These are phyloP conservation scores for Scylla paramamosain DNA, from an alignment of 1,140 invertebrate species.

Conservation along the genomic window DNA sequence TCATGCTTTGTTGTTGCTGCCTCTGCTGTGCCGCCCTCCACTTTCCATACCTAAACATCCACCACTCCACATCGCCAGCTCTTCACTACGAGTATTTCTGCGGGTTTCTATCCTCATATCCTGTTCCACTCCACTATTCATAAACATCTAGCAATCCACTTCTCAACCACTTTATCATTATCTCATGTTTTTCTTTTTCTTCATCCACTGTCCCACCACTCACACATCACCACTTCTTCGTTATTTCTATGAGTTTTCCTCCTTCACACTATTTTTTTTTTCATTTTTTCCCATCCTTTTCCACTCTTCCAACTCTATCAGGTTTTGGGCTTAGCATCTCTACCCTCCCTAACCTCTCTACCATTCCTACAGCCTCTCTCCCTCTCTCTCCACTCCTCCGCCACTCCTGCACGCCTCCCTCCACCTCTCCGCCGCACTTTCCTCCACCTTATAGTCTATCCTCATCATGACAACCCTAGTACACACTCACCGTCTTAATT, in stretches of 20 bases:
- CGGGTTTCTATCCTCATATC: background rate
- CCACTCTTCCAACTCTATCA: too few species aligned
- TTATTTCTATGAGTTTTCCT: too few species aligned
- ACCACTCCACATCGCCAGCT: background rate
- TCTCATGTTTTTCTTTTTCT: too few species aligned
- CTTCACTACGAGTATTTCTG: too few species aligned
- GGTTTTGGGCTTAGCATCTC: too few species aligned
- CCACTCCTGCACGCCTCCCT: background rate
- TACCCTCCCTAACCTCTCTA: too few species aligned
- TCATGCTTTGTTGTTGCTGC: background rate
- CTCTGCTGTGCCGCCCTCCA: background rate
- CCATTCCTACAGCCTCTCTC: too few species aligned
- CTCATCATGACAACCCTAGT: background rate
- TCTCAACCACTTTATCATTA: too few species aligned
- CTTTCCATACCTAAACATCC: background rate
- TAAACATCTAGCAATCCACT: too few species aligned
- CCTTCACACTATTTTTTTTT: background rate
- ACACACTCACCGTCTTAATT: constrained; percentile 14
- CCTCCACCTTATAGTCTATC: background rate
- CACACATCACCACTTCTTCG: too few species aligned
- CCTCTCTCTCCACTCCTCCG: too few species aligned
- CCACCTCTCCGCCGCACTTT: background rate
- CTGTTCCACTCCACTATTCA: background rate
- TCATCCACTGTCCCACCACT: too few species aligned
- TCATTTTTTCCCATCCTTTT: background rate